Percentiles rank a stretch among this genome's conserved stretches.
Conservation (phyloP, 2,113 vertebrate genomes). For the Bubo blakistoni region DNA sequence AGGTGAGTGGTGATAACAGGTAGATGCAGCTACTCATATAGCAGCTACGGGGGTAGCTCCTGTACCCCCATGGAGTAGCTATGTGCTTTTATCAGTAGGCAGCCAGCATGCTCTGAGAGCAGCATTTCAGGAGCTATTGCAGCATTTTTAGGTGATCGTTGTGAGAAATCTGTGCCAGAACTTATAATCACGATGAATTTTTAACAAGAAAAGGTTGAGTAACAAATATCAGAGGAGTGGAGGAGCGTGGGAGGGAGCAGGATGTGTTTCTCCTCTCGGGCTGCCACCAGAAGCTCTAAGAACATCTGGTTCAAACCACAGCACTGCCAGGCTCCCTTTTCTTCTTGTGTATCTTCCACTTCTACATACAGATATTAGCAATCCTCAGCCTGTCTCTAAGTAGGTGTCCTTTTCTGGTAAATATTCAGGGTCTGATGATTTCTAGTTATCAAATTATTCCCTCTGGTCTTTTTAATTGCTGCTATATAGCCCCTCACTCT, state of each 20-base stretch:
- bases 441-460: not conserved
- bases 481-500: not conserved
- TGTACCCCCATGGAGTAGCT: not conserved
- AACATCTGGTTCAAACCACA: not conserved
- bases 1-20: not conserved
- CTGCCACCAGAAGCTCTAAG: not conserved
- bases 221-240: not conserved
- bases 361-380: not conserved
- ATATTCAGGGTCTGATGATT: not conserved
- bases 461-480: not conserved
- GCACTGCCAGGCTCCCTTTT: not conserved
- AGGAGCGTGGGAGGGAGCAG: not conserved
- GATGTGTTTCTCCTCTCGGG: not conserved
- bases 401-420: not conserved
- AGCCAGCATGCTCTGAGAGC: not conserved
- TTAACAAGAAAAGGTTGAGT: not conserved
- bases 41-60: not conserved
- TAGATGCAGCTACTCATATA: not conserved
- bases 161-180: not conserved
- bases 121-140: not conserved
- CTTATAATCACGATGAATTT: not conserved
- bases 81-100: not conserved
- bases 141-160: not conserved
- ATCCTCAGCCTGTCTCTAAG: not conserved
- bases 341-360: not conserved